Percentiles rank a stretch among this genome's conserved stretches.
phyloP scores from a whole-genome alignment of 2,113 vertebrate species.

The Gavia stellata region DNA sequence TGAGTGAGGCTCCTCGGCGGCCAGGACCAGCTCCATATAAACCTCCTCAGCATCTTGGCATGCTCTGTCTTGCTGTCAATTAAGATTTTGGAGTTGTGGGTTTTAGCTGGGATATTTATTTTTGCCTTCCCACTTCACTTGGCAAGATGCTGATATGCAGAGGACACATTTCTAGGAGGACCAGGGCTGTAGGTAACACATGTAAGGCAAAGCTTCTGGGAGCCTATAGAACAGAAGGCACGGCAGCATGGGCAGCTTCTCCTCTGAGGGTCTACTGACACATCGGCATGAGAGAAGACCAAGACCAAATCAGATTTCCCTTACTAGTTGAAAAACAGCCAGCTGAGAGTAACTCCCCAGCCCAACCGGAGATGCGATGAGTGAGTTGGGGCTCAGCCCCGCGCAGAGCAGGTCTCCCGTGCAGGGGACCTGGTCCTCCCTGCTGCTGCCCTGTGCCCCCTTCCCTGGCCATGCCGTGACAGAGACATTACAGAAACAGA shows the following conservation, averaged over 20 bases:
- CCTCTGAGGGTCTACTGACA: background rate
- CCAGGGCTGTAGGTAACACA: background rate
- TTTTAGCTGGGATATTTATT: background rate
- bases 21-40: background rate
- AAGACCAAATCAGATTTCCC: background rate
- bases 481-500: too few relatives aligned
- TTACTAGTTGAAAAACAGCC: background rate
- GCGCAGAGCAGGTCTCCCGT: fast-evolving
- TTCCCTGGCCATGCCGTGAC: fast-evolving
- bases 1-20: background rate
- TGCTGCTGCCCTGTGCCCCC: background rate
- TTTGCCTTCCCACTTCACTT: background rate
- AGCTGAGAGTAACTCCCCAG: background rate
- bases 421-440: background rate
- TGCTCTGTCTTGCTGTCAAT: background rate
- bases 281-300: fast-evolving
- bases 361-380: background rate
- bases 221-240: background rate
- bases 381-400: background rate
- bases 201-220: background rate
- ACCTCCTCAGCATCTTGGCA: background rate
- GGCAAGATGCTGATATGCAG: background rate
- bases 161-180: background rate
- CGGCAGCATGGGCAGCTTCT: fast-evolving
- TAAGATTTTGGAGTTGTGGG: background rate